Conservation (phyloP, 1,140 invertebrate species). For the Magallana ariakensis region DNA sequence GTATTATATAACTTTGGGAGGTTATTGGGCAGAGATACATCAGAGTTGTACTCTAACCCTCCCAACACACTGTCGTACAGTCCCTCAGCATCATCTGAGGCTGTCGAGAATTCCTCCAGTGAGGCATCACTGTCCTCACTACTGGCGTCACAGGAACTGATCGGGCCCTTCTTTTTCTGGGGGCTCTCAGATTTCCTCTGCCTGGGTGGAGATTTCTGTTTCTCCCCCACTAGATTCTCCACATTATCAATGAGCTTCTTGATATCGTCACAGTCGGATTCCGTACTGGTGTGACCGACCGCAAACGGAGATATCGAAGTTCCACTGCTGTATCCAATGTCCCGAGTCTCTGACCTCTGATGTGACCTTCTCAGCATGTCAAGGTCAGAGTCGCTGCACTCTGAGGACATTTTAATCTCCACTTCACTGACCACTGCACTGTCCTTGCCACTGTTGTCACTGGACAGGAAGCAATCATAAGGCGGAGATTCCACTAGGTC, state of each 20-base stretch:
- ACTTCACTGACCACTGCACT: conserved; percentile 61
- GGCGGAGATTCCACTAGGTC: conserved; percentile 54
- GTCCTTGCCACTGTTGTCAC: conserved; percentile 57
- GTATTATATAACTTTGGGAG: conserved; percentile 55
- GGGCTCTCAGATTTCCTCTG: conserved; percentile 49
- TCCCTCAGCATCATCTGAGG: conserved; percentile 54
- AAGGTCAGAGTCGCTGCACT: conserved; percentile 60
- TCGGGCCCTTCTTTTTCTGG: conserved; percentile 35
- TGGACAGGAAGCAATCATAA: conserved; percentile 49
- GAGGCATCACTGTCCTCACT: conserved; percentile 58
- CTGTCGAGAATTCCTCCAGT: conserved; percentile 56
- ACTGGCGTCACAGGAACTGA: conserved; percentile 59
- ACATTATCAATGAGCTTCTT: conserved; percentile 55
- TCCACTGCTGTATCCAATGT: conserved; percentile 60
- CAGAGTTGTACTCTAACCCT: conserved; percentile 59
- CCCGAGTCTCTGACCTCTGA: conserved; percentile 49
- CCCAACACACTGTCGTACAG: conserved; percentile 56
- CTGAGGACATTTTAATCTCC: conserved; percentile 61
- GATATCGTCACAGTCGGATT: conserved; percentile 59
- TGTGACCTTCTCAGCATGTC: conserved; percentile 54
- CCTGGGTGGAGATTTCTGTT: conserved; percentile 47
- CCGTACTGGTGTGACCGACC: conserved; percentile 55
- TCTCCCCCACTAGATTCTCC: conserved; percentile 53
- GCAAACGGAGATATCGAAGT: conserved; percentile 49
- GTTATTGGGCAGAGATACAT: conserved; percentile 45